Base-by-base conservation (phyloP, 2,888 invertebrate species). In the Cerceris ruficornis region DNA sequence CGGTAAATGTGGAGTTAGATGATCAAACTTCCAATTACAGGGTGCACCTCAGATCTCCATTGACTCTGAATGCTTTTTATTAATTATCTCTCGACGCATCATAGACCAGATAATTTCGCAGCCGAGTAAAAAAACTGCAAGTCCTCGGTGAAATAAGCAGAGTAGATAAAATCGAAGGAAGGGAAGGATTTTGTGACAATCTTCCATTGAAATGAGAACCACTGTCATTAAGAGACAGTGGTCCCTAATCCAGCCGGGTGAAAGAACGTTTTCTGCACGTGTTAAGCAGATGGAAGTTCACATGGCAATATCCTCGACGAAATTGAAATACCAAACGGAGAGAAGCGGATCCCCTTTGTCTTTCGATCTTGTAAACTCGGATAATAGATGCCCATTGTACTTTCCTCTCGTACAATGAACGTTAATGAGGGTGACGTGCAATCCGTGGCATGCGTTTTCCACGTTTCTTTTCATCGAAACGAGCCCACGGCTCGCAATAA, bases 221-320 rank as follows among this genome's bases (percentile, higher is more conserved):
- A 7, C 83, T 82, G 80, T 8, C 54, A 54, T 52, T 75, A 39
- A 41, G 68, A 67, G 70, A 60, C 80, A 74, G 65, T 28, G 28
- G 28, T 28, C 54, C 75, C 74, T 74, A 76, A 82, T 82, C 61
- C 72, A 72, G 67, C 61, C 49, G 72, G 50, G 54, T 57, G 60
- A 73, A 67, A 72, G 64, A 68, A 28, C 55, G 59, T 46, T 41
- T 61, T 66, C 49, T 50, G 77, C 84, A 84, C 78, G 82, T 84
- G 84, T 75, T 75, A 65, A 75, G 71, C 84, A 84, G 84, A 84
- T 82, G 84, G 69, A 57, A 59, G 17, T 80, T 73, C 70, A 75
- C 66, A 74, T 77, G 72, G 80, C 77, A 75, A 82, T 84, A 81
- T 82, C 75, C 72, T 68, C 59, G 55, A 71, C 60, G 66, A 81